Conservation (phyloP, 2,113 vertebrate species). For the Phoenicopterus ruber region DNA sequence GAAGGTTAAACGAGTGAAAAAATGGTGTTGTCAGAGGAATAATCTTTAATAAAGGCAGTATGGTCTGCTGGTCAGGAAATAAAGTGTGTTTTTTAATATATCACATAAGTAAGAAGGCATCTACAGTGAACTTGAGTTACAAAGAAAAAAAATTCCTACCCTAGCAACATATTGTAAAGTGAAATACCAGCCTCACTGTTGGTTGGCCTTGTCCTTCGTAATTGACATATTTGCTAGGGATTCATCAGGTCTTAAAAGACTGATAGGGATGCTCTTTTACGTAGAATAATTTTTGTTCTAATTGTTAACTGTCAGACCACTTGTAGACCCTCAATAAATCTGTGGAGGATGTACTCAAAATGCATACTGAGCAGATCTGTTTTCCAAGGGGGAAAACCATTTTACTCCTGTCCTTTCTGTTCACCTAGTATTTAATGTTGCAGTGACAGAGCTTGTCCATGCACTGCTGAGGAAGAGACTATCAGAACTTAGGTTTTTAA, state of each 20-base stretch:
- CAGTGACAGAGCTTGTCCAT: neutral
- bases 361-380: neutral
- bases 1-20: neutral
- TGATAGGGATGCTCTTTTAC: neutral
- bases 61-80: conserved; percentile 1
- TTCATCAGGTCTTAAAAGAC: neutral
- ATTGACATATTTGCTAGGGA: neutral
- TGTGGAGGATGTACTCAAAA: neutral
- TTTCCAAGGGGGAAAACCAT: neutral
- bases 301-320: neutral
- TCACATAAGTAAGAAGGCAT: neutral
- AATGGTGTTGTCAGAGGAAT: neutral
- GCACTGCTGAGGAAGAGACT: neutral
- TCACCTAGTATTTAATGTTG: neutral
- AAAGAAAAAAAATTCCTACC: neutral
- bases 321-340: neutral
- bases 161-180: neutral
- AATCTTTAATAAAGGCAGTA: conserved; percentile 23
- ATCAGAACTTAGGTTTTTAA: neutral
- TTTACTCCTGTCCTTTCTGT: neutral
- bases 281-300: neutral
- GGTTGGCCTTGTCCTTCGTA: neutral
- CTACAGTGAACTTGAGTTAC: neutral
- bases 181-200: neutral
- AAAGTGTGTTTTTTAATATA: neutral